Base-by-base conservation (phyloP, 2,797 vertebrate species). In the Centroberyx gerrardi region DNA sequence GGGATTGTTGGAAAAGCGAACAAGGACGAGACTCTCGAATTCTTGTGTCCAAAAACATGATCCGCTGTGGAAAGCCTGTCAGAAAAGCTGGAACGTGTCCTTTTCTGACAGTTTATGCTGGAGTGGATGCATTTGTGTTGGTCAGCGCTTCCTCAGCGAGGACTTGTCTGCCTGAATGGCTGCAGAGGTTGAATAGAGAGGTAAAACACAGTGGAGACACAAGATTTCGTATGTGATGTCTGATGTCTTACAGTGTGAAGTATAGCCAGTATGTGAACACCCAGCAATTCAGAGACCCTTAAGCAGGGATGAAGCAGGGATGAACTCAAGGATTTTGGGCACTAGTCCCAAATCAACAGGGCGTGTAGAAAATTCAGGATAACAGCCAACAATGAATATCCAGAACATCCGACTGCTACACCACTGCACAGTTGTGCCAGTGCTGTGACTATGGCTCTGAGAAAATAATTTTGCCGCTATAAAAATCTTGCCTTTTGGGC, bases 41-140 rank as follows among this genome's bases (percentile, higher is more conserved):
- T 46, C 17, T 59, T 29, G 14, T 46, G 52, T 76, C 67, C 42
- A 65, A 76, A 72, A 68, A 58, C 74, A 64, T 38, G 27, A 56
- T 66, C 44, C 33, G 59, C 62, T 56, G 69, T 63, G 62, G 74
- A 67, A 82, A 74, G 65, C 54, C 62, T 75, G 49, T 68, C 60
- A 76, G 63, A 80, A 22, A 77, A 67, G 48, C 55, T 64, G 31
- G 31, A 62, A 48, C 54, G 75, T n/a, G 67, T 68, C 70, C 61
- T 51, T 69, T 72, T 68, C 60, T 70, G 74, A 62, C 66, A 55
- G 59, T 78, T 87, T 80, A 73, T 72, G 72, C 61, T 87, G 14
- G 38, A 58, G 53, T 67, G 74, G 70, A 86, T 86, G 76, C 67
- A 80, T 85, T 84, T 72, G 74, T 77, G 80, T 82, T 72, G 80